Conservation (phyloP, 2,797 vertebrate species). For the Harpagifer antarcticus region DNA sequence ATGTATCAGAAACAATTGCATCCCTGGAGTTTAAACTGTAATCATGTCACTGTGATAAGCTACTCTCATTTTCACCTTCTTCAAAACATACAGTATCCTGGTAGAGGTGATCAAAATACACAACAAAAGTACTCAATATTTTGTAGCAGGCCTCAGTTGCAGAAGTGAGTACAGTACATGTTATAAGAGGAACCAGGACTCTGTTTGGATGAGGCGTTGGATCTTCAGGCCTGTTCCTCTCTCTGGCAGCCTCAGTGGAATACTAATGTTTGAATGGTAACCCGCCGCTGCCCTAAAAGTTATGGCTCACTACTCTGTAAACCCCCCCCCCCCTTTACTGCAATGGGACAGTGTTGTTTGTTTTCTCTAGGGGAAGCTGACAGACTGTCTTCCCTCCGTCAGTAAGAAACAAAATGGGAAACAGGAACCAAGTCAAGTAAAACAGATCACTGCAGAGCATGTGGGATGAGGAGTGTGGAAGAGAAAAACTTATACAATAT, state of each 20-base stretch:
- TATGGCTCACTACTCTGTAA: constrained; percentile 58
- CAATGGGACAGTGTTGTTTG: constrained; percentile 62
- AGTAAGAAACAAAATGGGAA: constrained; percentile 67
- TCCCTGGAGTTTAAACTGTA: constrained; percentile 24
- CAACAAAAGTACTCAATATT: neutral
- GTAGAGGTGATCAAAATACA: neutral
- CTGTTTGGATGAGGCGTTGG: constrained; percentile 53
- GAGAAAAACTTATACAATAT: constrained; percentile 4
- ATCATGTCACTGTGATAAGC: constrained; percentile 20
- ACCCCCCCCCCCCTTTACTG: constrained; percentile 27
- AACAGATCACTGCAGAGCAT: constrained; percentile 42
- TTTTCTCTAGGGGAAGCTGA: constrained; percentile 71
- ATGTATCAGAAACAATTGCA: constrained; percentile 30
- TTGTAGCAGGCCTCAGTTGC: constrained; percentile 4
- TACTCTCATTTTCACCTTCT: constrained; percentile 11
- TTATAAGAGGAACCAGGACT: constrained; percentile 55
- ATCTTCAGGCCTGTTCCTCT: constrained; percentile 61
- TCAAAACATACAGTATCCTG: constrained; percentile 12
- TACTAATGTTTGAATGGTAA: constrained; percentile 79
- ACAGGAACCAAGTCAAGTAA: constrained; percentile 49
- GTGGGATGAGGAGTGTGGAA: constrained; percentile 16
- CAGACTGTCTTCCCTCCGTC: constrained; percentile 59
- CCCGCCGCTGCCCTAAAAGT: constrained; percentile 68
- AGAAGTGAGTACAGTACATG: constrained; percentile 14
- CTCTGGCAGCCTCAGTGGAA: constrained; percentile 72